These are phyloP conservation scores for Carcharodon carcharias DNA, from an alignment of 2,797 vertebrate species.

Conservation along the genomic window DNA sequence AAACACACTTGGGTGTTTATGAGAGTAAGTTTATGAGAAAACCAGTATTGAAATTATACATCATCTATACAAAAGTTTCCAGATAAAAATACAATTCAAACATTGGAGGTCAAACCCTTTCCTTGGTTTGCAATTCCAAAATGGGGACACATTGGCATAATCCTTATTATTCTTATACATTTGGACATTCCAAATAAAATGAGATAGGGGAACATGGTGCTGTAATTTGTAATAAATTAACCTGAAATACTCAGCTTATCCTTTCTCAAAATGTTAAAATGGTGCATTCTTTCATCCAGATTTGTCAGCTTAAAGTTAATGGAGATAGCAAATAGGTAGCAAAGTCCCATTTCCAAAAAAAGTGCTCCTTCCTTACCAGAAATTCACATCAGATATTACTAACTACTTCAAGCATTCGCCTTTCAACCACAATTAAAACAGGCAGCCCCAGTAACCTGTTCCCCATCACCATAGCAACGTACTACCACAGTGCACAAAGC, in stretches of 20 bases:
- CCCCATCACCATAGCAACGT: conserved; percentile 7
- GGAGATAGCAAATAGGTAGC: background rate
- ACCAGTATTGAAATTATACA: background rate
- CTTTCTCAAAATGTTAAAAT: background rate
- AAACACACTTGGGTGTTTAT: background rate
- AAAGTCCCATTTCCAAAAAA: background rate
- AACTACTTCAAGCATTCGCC: background rate
- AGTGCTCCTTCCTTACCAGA: background rate
- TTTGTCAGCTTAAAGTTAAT: background rate
- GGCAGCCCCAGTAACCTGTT: background rate
- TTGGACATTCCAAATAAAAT: background rate
- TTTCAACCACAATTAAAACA: background rate
- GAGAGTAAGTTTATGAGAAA: background rate
- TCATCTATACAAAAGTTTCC: background rate
- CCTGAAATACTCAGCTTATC: too few species aligned
- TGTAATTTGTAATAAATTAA: background rate
- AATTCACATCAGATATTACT: conserved; percentile 1
- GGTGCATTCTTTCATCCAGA: background rate
- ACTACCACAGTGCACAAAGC: conserved; percentile 2
- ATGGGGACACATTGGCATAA: background rate
- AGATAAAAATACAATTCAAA: background rate
- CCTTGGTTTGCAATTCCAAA: background rate
- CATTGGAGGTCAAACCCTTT: background rate
- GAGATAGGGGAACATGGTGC: background rate
- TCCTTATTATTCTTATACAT: background rate